Evolutionary conservation across 2,113 vertebrate species (phyloP).

Genomic region (Brachyhypopomus gauderio): DNA sequence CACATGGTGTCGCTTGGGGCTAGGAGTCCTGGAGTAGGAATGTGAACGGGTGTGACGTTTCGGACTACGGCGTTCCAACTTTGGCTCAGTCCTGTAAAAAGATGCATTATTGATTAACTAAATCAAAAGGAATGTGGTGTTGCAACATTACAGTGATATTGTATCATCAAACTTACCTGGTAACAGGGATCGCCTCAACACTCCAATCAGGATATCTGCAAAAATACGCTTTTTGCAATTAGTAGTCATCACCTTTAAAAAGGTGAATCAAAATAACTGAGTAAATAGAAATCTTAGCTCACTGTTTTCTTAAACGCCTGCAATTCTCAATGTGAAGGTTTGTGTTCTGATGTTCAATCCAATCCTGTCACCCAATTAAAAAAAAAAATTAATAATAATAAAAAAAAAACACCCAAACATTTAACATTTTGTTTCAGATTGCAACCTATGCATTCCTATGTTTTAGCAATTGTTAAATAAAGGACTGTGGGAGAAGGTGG

Average conservation of each 20-base stretch:
- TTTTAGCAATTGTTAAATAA: not conserved
- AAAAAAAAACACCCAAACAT: too few relatives aligned
- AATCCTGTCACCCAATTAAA: conserved; percentile 77
- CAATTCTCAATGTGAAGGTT: conserved; percentile 84
- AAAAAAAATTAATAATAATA: not conserved
- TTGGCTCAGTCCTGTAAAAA: conserved; percentile 44
- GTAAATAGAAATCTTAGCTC: conserved; percentile 60
- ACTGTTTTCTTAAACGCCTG: conserved; percentile 81
- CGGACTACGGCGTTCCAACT: conserved; percentile 60
- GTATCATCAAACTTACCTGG: conserved; percentile 56
- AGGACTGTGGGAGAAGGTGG: too few relatives aligned
- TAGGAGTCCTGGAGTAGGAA: conserved; percentile 55
- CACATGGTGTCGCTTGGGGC: conserved; percentile 69
- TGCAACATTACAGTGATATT: too few relatives aligned
- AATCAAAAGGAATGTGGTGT: not conserved
- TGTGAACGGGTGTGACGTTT: conserved; percentile 65
- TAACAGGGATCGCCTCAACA: conserved; percentile 68
- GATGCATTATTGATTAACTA: not conserved
- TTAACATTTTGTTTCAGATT: not conserved
- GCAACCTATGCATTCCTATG: not conserved
- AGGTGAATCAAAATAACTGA: not conserved
- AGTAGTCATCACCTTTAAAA: not conserved
- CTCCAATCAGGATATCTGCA: conserved; percentile 88
- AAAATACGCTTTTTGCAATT: not conserved
- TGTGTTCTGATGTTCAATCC: conserved; percentile 90